Evolutionary conservation across 2,113 vertebrate genomes (phyloP), one percentile per base, ranked within the genome.

Genomic region (Zosterops lateralis): DNA sequence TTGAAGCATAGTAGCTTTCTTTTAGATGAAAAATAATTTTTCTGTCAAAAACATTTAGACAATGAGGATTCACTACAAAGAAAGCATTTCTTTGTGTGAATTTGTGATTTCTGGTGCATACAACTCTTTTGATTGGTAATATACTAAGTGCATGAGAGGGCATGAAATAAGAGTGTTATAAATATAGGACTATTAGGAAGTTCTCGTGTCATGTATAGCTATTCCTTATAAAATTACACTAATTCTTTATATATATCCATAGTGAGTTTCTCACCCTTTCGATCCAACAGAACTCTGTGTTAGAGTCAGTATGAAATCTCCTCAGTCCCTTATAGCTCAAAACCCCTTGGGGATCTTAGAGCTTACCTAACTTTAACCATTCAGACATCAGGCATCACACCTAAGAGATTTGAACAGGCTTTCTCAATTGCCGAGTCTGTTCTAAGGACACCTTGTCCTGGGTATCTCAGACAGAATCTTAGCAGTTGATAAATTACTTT

Each of bases 391-490:
- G 10, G 11, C 10, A 71, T 62, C 20, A 21, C 26, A 44, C 14
- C 20, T 19, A 32, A 42, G 12, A 60, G 26, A 64, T 47, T 67
- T 58, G 31, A 71, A 25, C 32, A 54, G 22, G 3, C 3, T 84
- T 89, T 83, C 45, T 88, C 32, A 61, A 4, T 47, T 74, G 56
- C 31, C 12, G 64, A 17, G 29, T 51, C 38, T 2, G 1, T 86
- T 38, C 44, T 50, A 47, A 91, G 61, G 50, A 92, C 42, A 44
- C 44, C 29, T 70, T 71, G 28, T 67, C 38, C 38, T 66, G 7
- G 17, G 45, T 93, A 32, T 84, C 77, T 92, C 76, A 89, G 84
- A 67, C 68, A 92, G 65, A 84, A 95, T 84, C 80, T 93, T 71
- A 91, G 70, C 21, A 56, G 38, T 28, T 87, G 93, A 95, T 71